Percentiles rank a stretch among this genome's conserved stretches.
These are phyloP conservation scores for Xenopus tropicalis DNA, from an alignment of 2,113 vertebrate genomes.

Conservation along the genomic window DNA sequence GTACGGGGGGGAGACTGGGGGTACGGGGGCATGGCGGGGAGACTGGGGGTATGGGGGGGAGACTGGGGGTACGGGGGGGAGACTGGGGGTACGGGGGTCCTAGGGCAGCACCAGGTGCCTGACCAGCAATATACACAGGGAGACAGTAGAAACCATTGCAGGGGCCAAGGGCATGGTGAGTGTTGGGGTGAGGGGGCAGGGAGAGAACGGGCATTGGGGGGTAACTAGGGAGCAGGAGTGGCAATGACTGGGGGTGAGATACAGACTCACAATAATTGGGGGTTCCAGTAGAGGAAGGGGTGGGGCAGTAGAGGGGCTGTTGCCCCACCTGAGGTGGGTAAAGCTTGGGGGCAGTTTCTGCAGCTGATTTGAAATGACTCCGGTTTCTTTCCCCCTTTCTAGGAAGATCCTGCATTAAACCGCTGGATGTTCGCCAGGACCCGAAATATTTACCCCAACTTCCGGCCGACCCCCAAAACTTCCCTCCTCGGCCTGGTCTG, in stretches of 20 bases:
- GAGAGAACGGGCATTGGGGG: not conserved
- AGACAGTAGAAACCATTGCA: too few relatives aligned
- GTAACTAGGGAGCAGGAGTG: not conserved
- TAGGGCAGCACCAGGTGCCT: not conserved
- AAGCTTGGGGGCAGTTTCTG: too few relatives aligned
- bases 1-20: too few relatives aligned
- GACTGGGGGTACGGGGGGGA: not conserved
- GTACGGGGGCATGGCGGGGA: not conserved
- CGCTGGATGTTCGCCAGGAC: constrained; percentile 77
- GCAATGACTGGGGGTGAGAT: not conserved
- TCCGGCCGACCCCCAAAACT: constrained; percentile 73
- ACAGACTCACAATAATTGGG: too few relatives aligned
- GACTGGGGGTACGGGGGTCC: not conserved
- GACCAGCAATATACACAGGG: too few relatives aligned
- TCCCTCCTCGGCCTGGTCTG: constrained; percentile 68
- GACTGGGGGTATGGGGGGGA: too few relatives aligned
- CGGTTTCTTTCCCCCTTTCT: constrained; percentile 12
- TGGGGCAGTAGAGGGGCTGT: too few relatives aligned
- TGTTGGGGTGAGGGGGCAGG: not conserved
- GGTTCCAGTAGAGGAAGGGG: too few relatives aligned
- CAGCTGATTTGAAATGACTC: too few relatives aligned
- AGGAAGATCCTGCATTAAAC: constrained; percentile 84
- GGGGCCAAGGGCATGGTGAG: not conserved
- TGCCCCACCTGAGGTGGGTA: too few relatives aligned
- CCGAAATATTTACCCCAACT: constrained; percentile 68